These are phyloP conservation scores for Bombycilla garrulus DNA, from an alignment of 2,113 vertebrate species.

Conservation along the genomic window DNA sequence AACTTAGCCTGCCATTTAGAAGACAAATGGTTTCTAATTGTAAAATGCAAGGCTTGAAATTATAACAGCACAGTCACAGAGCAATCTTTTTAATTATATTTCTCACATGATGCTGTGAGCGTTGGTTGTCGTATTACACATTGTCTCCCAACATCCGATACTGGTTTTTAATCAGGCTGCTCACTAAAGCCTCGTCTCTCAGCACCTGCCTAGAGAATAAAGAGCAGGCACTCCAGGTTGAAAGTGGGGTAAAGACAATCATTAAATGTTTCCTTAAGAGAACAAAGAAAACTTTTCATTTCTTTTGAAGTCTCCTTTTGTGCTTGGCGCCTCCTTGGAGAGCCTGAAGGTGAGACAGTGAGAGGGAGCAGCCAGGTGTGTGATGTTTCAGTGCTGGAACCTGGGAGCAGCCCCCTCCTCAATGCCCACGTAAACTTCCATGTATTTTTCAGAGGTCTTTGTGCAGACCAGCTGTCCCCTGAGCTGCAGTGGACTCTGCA, in stretches of 20 bases:
- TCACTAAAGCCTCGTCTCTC: slow-evolving; percentile 12
- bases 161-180: slow-evolving; percentile 6
- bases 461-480: neutral
- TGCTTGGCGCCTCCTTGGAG: neutral
- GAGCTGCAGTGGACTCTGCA: neutral
- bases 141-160: slow-evolving; percentile 10
- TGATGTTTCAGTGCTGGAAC: neutral
- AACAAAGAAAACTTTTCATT: slow-evolving; percentile 1
- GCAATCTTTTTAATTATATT: neutral
- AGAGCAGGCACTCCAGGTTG: neutral
- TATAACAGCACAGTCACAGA: neutral
- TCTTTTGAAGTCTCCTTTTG: slow-evolving; percentile 9
- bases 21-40: slow-evolving; percentile 1
- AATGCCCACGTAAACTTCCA: accelerated
- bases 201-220: slow-evolving; percentile 11
- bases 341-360: neutral
- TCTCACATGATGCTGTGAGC: neutral
- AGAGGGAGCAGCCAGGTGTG: neutral
- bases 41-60: neutral
- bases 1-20: neutral
- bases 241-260: neutral
- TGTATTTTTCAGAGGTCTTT: neutral
- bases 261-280: neutral
- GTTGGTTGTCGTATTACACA: slow-evolving; percentile 9
- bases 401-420: neutral